Evolutionary conservation across 2,797 vertebrate genomes (phyloP).

Genomic region (Falco columbarius): DNA sequence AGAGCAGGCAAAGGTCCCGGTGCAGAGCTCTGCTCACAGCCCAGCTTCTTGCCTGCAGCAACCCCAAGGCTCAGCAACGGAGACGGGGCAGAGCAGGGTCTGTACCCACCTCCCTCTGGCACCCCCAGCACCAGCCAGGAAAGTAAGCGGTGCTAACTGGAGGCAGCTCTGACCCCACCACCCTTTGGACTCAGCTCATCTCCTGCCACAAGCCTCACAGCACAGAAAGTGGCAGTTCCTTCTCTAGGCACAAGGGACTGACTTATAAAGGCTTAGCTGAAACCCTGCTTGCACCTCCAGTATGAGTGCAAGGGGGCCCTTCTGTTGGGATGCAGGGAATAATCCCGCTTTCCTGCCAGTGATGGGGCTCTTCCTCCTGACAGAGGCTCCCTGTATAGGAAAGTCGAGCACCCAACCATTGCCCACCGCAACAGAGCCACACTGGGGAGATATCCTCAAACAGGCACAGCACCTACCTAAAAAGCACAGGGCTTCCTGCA

Average conservation of each 20-base stretch:
- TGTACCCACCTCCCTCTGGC: not conserved
- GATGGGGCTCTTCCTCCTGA: not conserved
- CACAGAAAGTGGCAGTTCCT: not conserved
- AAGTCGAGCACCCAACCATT: not conserved
- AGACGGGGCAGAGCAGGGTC: not conserved
- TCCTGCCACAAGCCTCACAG: not conserved
- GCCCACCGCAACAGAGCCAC: not conserved
- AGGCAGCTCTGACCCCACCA: not conserved
- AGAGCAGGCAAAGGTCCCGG: not conserved
- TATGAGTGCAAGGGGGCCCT: not conserved
- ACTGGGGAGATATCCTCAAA: not conserved
- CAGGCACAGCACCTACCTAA: not conserved
- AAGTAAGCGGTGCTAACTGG: not conserved
- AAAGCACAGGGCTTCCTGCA: not conserved
- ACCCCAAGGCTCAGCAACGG: not conserved
- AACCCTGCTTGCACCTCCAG: not conserved
- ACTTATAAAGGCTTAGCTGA: not conserved
- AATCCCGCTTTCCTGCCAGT: not conserved
- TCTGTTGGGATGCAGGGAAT: not conserved
- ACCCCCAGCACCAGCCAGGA: fast-evolving
- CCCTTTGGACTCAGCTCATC: not conserved
- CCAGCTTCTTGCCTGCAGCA: not conserved
- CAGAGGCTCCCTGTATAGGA: not conserved
- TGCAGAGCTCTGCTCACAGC: not conserved
- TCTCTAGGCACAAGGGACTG: not conserved